phyloP scores from a whole-genome alignment of 2,113 vertebrate genomes.

The Phalacrocorax pelagicus region DNA sequence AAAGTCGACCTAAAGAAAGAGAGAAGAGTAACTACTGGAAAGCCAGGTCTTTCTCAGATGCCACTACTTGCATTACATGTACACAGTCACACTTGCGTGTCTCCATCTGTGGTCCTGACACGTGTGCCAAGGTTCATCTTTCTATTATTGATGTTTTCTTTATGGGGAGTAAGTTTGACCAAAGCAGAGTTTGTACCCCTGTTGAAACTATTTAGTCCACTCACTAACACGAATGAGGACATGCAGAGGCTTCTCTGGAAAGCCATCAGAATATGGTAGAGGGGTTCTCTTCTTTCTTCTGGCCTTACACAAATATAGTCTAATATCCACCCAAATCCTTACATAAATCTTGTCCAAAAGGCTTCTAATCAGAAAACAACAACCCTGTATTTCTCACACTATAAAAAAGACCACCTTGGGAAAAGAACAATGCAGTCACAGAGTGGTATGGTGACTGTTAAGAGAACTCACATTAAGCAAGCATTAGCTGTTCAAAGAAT shows the following conservation, averaged over 20 bases:
- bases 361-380: conserved; percentile 36
- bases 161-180: background rate
- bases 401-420: conserved; percentile 25
- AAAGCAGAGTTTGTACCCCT: background rate
- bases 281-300: background rate
- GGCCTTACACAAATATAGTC: background rate
- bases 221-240: background rate
- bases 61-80: background rate
- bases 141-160: background rate
- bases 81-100: background rate
- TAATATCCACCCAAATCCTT: background rate
- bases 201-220: background rate
- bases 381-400: background rate
- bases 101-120: background rate
- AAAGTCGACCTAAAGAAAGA: background rate
- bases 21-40: background rate
- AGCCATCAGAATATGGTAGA: background rate
- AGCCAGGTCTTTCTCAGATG: background rate
- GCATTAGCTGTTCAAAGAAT: background rate
- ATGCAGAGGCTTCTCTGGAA: background rate
- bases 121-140: background rate
- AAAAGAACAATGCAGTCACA: conserved; percentile 12
- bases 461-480: background rate
- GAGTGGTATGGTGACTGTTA: background rate
- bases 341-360: background rate